phyloP scores from a whole-genome alignment of 1,140 invertebrate species.

The Euura saliciscinereae region DNA sequence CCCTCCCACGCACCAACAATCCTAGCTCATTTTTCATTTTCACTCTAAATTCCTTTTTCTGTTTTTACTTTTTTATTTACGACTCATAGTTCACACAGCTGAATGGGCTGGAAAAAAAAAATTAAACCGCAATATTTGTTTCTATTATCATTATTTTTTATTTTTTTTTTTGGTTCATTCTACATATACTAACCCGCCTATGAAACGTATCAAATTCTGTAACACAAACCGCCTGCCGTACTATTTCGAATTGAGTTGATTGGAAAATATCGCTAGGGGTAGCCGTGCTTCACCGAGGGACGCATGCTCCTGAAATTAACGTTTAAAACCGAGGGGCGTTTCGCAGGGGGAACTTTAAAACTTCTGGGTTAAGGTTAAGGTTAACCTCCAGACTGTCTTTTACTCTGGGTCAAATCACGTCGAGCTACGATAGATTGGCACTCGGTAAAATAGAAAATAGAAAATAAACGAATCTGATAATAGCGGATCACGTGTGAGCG shows the following conservation, averaged over 20 bases:
- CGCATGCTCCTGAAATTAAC: background rate
- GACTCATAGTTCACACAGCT: too few relatives aligned
- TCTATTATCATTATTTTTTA: too few relatives aligned
- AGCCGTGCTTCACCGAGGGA: too few relatives aligned
- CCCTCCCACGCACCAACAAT: background rate
- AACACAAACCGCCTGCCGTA: slow-evolving; percentile 7
- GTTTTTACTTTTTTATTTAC: too few relatives aligned
- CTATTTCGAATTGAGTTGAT: slow-evolving; percentile 58
- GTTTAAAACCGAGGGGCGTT: background rate
- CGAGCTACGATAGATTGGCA: too few relatives aligned
- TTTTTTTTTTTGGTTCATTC: too few relatives aligned
- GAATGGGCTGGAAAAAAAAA: too few relatives aligned
- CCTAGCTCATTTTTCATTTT: background rate
- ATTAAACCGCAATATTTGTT: too few relatives aligned
- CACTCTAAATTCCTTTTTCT: background rate
- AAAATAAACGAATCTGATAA: too few relatives aligned
- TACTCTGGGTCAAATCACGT: too few relatives aligned
- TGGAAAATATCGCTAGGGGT: slow-evolving; percentile 51
- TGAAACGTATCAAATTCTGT: background rate
- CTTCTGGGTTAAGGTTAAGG: background rate
- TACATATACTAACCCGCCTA: background rate
- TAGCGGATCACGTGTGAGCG: too few relatives aligned
- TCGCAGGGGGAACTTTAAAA: background rate
- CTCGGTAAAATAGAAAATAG: too few relatives aligned
- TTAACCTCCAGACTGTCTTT: background rate